These are phyloP conservation scores for Turritopsis rubra DNA, from an alignment of 30 jellyfish, hydroid and myxozoan species.

Conservation along the genomic window DNA sequence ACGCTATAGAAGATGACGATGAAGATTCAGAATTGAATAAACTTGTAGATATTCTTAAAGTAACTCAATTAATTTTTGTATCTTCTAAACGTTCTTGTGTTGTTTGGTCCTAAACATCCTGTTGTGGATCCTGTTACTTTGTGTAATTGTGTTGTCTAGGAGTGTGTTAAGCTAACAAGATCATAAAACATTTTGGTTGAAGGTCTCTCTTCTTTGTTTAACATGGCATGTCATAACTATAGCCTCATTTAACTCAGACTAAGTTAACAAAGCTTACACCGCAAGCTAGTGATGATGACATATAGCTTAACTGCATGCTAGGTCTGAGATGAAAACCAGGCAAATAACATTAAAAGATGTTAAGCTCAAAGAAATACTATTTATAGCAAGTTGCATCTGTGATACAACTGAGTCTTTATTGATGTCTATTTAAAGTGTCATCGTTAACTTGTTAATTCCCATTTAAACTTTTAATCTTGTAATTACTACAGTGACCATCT, in stretches of 20 bases:
- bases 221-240: too few relatives aligned
- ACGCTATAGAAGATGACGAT: constrained; percentile 83
- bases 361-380: not conserved
- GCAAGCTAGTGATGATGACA: too few relatives aligned
- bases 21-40: constrained; percentile 71
- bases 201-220: too few relatives aligned
- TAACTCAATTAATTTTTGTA: not conserved
- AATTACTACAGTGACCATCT: not conserved
- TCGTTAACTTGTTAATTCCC: not conserved
- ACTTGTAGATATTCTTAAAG: constrained; percentile 63
- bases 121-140: too few relatives aligned
- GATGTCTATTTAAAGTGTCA: not conserved
- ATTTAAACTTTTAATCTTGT: not conserved
- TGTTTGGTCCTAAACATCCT: not conserved
- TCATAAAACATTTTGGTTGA: too few relatives aligned
- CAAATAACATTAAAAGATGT: not conserved
- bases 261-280: too few relatives aligned
- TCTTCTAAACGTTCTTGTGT: too few relatives aligned
- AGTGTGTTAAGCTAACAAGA: too few relatives aligned
- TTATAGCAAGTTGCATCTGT: not conserved
- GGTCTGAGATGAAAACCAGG: not conserved
- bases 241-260: too few relatives aligned
- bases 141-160: too few relatives aligned
- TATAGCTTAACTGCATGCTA: too few relatives aligned
- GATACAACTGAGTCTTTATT: not conserved